Base-by-base conservation (phyloP, 2,888 invertebrate genomes). In the Acholoe squamosa region DNA sequence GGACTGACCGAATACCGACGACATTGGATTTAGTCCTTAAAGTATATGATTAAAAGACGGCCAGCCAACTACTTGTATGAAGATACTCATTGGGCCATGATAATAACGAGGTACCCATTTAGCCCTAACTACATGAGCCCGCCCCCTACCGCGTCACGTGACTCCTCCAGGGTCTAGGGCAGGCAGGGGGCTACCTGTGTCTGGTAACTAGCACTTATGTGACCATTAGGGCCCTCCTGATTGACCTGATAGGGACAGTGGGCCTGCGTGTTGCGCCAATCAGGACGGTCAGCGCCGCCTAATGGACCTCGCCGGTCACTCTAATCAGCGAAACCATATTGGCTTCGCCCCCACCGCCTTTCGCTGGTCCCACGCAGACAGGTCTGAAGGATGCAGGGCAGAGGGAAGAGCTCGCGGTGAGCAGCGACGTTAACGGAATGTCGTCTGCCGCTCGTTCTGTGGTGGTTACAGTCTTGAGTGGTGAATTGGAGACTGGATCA, bases 301-400 rank as follows among this genome's bases (percentile, higher is more conserved):
- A 80, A 80, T 80, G 80, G 80, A 80, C 34, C 80, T 80, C 80
- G 1, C 80, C 43, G 19, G 80, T 43, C 80, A 80, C 43, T 43
- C 34, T 80, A 80, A 80, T 80, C 80, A 43, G 80, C 80, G 22
- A 43, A 80, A 80, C 80, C 80, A 34, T 80, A 80, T 80, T 80
- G 80, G 80, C 76, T 80, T 7, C 19, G 61, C 61, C 61, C 19
- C 43, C 43, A 10, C 43, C 43, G 43, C 43, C 43, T 43, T 61
- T 61, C 71, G 71, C 71, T 28, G 71, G 71, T 71, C 3, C 71
- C 25, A 25, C 28, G 28, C 71, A n/a, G 61, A 61, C 61, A 61
- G 61, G 61, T 61, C 61, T 61, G 61, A 61, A 61, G n/a, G 61
- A 61, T 61, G 61, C 61, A 3, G 61, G 61, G 22, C 61, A 14